Evolutionary conservation across 1,140 invertebrate genomes (phyloP).

Genomic region (Mylabris phalerata): DNA sequence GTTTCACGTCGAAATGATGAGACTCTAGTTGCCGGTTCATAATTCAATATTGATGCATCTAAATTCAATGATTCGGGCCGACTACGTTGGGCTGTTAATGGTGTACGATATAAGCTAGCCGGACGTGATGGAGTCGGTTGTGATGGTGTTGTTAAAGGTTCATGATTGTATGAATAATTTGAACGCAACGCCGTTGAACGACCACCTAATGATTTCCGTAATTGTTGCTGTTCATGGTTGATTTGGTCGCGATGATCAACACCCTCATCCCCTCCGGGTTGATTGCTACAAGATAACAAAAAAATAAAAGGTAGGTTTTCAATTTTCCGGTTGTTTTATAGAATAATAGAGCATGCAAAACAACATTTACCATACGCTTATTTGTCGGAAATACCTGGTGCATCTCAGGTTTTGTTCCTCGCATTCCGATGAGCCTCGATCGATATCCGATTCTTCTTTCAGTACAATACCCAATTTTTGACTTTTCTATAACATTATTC

Average conservation of each 20-base stretch:
- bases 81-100: constrained; percentile 16
- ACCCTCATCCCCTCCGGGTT: constrained; percentile 3
- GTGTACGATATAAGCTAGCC: constrained; percentile 27
- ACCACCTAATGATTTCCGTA: constrained; percentile 10
- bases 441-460: constrained; percentile 41
- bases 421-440: constrained; percentile 40
- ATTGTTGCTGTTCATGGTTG: constrained; percentile 12
- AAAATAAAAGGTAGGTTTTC: background rate
- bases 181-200: constrained; percentile 9
- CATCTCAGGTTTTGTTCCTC: constrained; percentile 27
- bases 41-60: constrained; percentile 36
- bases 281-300: constrained; percentile 15
- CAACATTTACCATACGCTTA: constrained; percentile 28
- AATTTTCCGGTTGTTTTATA: background rate
- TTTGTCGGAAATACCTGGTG: constrained; percentile 30
- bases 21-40: constrained; percentile 46
- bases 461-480: constrained; percentile 33
- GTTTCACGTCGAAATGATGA: constrained; percentile 65
- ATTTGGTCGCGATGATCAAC: constrained; percentile 15
- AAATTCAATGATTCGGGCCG: constrained; percentile 33
- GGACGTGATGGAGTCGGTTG: constrained; percentile 18
- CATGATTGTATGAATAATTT: constrained; percentile 30
- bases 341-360: background rate
- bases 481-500: constrained; percentile 34
- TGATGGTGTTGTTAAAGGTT: constrained; percentile 7